phyloP scores from a whole-genome alignment of 2,797 vertebrate species.

The Channallabes apus region DNA sequence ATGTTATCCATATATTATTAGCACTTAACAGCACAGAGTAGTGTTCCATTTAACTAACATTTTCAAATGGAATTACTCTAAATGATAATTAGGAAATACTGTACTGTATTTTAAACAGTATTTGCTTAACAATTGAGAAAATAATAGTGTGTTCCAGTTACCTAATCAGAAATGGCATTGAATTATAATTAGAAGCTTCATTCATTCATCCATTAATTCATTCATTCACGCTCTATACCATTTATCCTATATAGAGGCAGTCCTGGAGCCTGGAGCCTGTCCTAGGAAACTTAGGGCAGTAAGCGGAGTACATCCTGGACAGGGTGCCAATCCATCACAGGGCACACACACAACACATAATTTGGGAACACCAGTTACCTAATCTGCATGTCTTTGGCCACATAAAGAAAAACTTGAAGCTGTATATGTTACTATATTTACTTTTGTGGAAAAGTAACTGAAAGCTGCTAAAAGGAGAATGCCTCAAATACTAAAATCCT shows the following conservation, averaged over 20 bases:
- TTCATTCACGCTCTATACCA: no score
- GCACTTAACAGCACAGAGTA: neutral
- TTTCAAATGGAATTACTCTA: neutral
- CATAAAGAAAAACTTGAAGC: neutral
- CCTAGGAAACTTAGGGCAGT: no score
- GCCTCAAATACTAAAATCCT: conserved; percentile 14
- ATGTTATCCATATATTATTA: neutral
- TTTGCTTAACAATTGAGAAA: neutral
- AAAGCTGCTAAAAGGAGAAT: neutral
- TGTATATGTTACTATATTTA: neutral
- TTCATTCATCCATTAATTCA: no score
- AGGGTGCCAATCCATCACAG: no score
- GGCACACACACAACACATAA: no score
- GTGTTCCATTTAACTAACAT: neutral
- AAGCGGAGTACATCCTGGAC: no score
- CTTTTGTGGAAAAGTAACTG: neutral
- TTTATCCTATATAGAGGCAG: no score
- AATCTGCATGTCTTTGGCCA: no score
- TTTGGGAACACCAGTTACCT: no score
- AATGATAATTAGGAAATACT: neutral
- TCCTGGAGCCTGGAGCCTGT: no score
- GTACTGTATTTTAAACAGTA: neutral
- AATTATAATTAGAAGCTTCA: no score
- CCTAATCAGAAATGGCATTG: no score
- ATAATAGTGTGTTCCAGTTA: neutral